A percentile compares a stretch with the other conserved stretches of the same genome.
Evolutionary conservation across 37 sponge, comb jelly and placozoan genomes (phyloP).

Genomic region (Chondrilla cf. caribensis): DNA sequence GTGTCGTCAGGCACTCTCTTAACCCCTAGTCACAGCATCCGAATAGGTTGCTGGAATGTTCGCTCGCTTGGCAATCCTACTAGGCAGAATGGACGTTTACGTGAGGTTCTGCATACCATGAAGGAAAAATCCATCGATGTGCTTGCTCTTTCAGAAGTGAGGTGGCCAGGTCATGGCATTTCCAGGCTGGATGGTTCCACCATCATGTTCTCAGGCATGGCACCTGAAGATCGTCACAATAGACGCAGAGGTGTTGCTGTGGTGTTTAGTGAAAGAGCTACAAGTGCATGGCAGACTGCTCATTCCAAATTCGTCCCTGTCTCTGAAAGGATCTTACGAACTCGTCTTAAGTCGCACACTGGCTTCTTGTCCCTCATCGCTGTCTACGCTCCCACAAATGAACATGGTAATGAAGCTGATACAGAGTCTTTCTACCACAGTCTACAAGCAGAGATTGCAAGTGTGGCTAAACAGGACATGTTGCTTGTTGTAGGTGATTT

Average conservation of each 20-base stretch:
- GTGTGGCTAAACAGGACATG: too few relatives aligned
- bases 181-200: background rate
- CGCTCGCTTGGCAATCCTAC: too few relatives aligned
- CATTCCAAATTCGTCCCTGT: background rate
- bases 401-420: background rate
- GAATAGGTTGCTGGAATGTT: too few relatives aligned
- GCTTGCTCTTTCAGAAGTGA: conserved; percentile 1
- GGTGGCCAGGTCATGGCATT: background rate
- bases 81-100: too few relatives aligned
- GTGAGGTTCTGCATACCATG: too few relatives aligned
- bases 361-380: background rate
- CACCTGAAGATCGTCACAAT: background rate
- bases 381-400: background rate
- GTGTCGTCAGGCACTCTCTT: too few relatives aligned
- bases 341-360: too few relatives aligned
- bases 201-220: background rate
- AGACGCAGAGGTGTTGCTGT: background rate
- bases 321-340: background rate
- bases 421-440: background rate
- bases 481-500: too few relatives aligned
- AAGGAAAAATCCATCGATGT: too few relatives aligned
- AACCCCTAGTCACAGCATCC: too few relatives aligned
- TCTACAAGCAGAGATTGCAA: too few relatives aligned
- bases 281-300: background rate
- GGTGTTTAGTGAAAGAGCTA: background rate